These are phyloP conservation scores for Hippoglossus hippoglossus DNA, from an alignment of 2,797 vertebrate species.

Conservation along the genomic window DNA sequence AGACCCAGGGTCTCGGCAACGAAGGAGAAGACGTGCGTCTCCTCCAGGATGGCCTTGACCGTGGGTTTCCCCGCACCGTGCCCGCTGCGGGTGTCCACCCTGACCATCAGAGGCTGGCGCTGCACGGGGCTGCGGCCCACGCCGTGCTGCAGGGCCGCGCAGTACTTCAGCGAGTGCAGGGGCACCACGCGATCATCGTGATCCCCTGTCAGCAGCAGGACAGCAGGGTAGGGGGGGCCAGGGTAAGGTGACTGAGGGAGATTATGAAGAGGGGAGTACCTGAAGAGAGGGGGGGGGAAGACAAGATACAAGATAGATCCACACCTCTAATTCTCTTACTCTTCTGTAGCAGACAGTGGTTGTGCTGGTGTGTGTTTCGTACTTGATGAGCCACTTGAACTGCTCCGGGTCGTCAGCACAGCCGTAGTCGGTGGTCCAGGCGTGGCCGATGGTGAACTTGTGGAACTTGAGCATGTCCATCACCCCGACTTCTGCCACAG, in stretches of 20 bases:
- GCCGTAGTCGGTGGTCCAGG: conserved; percentile 87
- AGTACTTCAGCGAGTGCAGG: conserved; percentile 85
- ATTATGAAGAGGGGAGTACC: conserved; percentile 86
- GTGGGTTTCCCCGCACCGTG: conserved; percentile 86
- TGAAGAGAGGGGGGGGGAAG: conserved; percentile 30
- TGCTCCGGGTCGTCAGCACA: conserved; percentile 79
- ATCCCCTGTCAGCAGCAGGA: conserved; percentile 84
- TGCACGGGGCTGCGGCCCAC: conserved; percentile 71
- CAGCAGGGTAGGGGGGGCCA: conserved; percentile 71
- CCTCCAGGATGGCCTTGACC: conserved; percentile 83
- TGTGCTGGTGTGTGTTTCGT: conserved; percentile 31
- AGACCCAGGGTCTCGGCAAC: conserved; percentile 81
- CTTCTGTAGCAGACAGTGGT: too few species aligned
- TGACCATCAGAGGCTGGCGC: conserved; percentile 79
- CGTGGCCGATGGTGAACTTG: conserved; percentile 87
- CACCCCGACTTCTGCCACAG: conserved; percentile 83
- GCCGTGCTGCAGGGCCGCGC: conserved; percentile 77
- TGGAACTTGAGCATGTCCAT: conserved; percentile 89
- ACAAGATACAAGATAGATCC: background rate
- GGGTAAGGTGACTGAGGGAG: conserved; percentile 65
- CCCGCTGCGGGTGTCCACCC: conserved; percentile 84
- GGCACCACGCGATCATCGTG: conserved; percentile 87
- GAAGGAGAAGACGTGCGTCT: conserved; percentile 81
- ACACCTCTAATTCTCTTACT: background rate
- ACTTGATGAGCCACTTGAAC: conserved; percentile 86